Percentiles rank a stretch among this genome's conserved stretches.
phyloP scores from a whole-genome alignment of 1,140 invertebrate species.

The Melipona quadrifasciata region DNA sequence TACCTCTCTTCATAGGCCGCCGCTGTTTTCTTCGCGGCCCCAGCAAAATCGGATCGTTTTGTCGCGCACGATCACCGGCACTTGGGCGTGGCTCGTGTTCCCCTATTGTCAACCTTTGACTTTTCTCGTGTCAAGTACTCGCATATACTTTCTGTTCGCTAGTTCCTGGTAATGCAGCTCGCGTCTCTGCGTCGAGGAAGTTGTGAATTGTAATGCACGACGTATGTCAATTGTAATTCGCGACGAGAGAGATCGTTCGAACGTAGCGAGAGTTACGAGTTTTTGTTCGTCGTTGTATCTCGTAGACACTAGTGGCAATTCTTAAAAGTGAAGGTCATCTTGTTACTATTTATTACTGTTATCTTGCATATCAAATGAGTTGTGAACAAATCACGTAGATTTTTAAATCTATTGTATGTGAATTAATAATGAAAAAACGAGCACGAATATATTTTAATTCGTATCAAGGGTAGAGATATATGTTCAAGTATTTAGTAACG shows the following conservation, averaged over 20 bases:
- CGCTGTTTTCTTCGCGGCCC: conserved; percentile 19
- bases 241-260: background rate
- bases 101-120: conserved; percentile 51
- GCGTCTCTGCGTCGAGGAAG: background rate
- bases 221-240: too few relatives aligned
- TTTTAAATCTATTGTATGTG: too few relatives aligned
- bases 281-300: background rate
- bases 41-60: conserved; percentile 58
- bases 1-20: background rate
- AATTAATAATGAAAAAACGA: too few relatives aligned
- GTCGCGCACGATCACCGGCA: conserved; percentile 34
- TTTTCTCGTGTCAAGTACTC: conserved; percentile 39
- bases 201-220: background rate
- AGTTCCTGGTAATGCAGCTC: background rate
- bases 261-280: background rate
- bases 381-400: too few relatives aligned
- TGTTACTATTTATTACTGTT: background rate
- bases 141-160: background rate
- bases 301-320: background rate
- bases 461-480: background rate
- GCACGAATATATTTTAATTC: background rate
- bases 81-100: conserved; percentile 58
- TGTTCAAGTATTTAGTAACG: conserved; percentile 55
- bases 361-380: background rate
- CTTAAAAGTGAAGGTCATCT: background rate